Evolutionary conservation across 2,888 invertebrate genomes (phyloP).

Genomic region (Drosophila paranaensis): DNA sequence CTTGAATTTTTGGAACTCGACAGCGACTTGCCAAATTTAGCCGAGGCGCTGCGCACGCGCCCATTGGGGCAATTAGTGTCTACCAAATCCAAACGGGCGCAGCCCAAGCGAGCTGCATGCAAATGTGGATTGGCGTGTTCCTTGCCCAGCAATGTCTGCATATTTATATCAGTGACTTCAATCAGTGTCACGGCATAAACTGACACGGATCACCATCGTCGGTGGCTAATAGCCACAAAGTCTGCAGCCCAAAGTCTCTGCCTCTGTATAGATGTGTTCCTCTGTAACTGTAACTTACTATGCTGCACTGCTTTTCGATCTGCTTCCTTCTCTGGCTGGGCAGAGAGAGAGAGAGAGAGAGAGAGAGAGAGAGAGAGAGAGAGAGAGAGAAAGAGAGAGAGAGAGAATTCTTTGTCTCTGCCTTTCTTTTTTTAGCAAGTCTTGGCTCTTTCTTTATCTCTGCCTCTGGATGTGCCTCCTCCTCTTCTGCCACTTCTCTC

Average conservation of each 20-base stretch:
- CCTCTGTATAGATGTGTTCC: not conserved
- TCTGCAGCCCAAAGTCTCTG: not conserved
- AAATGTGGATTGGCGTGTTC: constrained; percentile 17
- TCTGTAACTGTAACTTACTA: not conserved
- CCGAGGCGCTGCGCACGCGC: constrained; percentile 43
- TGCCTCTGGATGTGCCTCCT: not conserved
- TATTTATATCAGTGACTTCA: not conserved
- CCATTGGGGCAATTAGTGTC: constrained; percentile 18
- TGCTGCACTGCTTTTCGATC: not conserved
- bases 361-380: no score
- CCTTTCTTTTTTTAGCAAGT: not conserved
- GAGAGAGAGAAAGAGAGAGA: no score
- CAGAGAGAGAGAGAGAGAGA: no score
- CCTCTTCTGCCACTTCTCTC: no score
- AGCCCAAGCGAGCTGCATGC: constrained; percentile 25
- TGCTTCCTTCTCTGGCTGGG: no score
- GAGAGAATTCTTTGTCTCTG: no score
- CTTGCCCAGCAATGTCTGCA: not conserved
- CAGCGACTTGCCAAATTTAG: constrained; percentile 12
- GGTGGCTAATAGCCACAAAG: not conserved
- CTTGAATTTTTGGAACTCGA: not conserved
- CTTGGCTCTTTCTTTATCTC: not conserved
- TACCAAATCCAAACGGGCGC: constrained; percentile 16
- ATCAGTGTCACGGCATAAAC: not conserved
- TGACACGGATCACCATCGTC: not conserved